phyloP scores from a whole-genome alignment of 2,888 invertebrate species.

The Ariolimax columbianus region DNA sequence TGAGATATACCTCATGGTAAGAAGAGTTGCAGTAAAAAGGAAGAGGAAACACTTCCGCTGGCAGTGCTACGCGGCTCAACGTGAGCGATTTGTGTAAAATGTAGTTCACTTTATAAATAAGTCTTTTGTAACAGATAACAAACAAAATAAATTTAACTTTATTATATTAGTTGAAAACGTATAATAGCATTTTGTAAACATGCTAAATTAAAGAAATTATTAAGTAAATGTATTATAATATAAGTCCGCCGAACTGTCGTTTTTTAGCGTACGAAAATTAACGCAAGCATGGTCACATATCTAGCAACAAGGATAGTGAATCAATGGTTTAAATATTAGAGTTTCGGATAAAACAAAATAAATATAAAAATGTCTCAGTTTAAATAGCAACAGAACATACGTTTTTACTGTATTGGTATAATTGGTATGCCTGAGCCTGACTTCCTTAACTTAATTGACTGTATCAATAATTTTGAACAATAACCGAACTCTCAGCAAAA shows the following conservation, averaged over 20 bases:
- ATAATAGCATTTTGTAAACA: neutral
- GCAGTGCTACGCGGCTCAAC: neutral
- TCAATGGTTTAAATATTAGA: too few relatives aligned
- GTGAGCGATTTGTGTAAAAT: conserved; percentile 2
- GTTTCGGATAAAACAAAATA: too few relatives aligned
- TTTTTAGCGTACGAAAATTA: neutral
- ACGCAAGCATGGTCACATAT: neutral
- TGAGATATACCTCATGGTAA: conserved; percentile 7
- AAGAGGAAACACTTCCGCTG: conserved; percentile 14
- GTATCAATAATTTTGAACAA: too few relatives aligned
- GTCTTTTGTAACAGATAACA: neutral
- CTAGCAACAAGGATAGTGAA: too few relatives aligned
- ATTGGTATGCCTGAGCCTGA: too few relatives aligned
- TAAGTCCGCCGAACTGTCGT: neutral
- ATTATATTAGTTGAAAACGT: neutral
- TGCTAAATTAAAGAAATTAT: neutral
- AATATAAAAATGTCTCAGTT: too few relatives aligned
- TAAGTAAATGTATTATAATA: neutral
- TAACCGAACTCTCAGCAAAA: too few relatives aligned
- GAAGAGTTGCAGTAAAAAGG: neutral
- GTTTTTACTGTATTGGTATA: too few relatives aligned
- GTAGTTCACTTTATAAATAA: neutral
- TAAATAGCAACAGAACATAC: too few relatives aligned
- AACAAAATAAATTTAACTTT: neutral
- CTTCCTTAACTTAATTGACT: too few relatives aligned